Evolutionary conservation across 2,797 vertebrate species (phyloP), one percentile per base, ranked within the genome.

Genomic region (Discoglossus pictus): DNA sequence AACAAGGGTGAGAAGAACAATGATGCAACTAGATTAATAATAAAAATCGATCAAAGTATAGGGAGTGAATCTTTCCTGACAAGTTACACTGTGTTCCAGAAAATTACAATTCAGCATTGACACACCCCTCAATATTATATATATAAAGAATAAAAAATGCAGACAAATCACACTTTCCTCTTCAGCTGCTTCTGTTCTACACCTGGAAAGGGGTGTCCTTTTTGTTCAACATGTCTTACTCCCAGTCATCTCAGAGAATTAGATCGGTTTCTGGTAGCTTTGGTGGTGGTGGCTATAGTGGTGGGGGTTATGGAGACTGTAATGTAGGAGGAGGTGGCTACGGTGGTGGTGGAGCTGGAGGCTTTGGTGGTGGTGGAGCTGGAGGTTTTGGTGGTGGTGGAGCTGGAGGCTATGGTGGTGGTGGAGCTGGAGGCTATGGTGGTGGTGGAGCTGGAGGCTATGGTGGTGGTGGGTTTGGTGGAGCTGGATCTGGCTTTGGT

Each of bases 221-320:
- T 54, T 60, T 46, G 46, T 48, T 61, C n/a, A n/a, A n/a, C 18
- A 69, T 69, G 66, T 46, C 50, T 7, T 38, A 46, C n/a, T n/a
- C n/a, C n/a, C 48, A 68, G 25, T 44, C 55, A 38, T 39, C 53
- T 24, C 40, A 54, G 9, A 7, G 12, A 18, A 12, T n/a, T 21
- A 35, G 13, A 12, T 53, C 39, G 9, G 25, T 4, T 15, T 31
- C 25, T 13, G 8, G 15, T 10, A n/a, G n/a, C n/a, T 50, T 13
- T n/a, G n/a, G n/a, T 13, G 9, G 16, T 6, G 9, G 44, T 12
- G 44, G n/a, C n/a, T n/a, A n/a, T n/a, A n/a, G 44, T 11, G 31
- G 13, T 5, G n/a, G n/a, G n/a, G n/a, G n/a, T n/a, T n/a, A n/a
- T n/a, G n/a, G n/a, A n/a, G n/a, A n/a, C n/a, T 25, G 18, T 7